Base-by-base conservation (phyloP, 2,888 invertebrate species). In the Brachyptera putata region DNA sequence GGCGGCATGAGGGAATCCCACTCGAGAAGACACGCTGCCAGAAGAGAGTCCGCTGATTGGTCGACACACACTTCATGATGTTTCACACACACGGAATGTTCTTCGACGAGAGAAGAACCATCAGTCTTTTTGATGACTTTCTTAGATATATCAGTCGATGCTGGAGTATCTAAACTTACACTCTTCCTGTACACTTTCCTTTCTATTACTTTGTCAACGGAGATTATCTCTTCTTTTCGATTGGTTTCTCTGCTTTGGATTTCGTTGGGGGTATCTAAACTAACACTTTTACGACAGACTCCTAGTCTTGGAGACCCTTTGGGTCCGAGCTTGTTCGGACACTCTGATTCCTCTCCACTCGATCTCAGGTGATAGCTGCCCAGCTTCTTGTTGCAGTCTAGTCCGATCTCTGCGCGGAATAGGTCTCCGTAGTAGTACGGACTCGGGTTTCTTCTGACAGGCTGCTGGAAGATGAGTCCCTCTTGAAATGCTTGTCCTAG, bases 361-460 rank as follows among this genome's bases (percentile, higher is more conserved):
- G 74, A 30, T 75, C 76, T 41, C 77, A 77, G 50, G 76, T 77
- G 63, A 78, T 70, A 61, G 58, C 34, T n/a, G 58, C 53, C 18
- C 43, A 11, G 25, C 57, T 13, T 48, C 58, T 18, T 21, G 49
- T 46, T 22, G 60, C 4, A 57, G 77, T 21, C 78, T 77, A 48
- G 81, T 69, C 56, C 71, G 69, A 11, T 69, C 67, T 69, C 71
- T 70, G 57, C 73, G 68, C 83, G 82, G 63, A 87, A 84, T 57
- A 90, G 75, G 71, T 90, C 90, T 1, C 88, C 87, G 82, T 90
- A 90, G 69, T 90, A 90, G 71, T 90, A 90, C 1, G 90, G 89
- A 60, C 89, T 90, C 11, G 89, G 89, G 71, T 89, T 64, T 14
- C 63, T 48, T 13, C 61, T 55, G 7, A 22, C 24, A 3, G 58